A percentile compares a stretch with the other conserved stretches of the same genome.
These are phyloP conservation scores for Zoanthus sansibaricus DNA, from an alignment of 92 coral and sea anemone species.

Conservation along the genomic window DNA sequence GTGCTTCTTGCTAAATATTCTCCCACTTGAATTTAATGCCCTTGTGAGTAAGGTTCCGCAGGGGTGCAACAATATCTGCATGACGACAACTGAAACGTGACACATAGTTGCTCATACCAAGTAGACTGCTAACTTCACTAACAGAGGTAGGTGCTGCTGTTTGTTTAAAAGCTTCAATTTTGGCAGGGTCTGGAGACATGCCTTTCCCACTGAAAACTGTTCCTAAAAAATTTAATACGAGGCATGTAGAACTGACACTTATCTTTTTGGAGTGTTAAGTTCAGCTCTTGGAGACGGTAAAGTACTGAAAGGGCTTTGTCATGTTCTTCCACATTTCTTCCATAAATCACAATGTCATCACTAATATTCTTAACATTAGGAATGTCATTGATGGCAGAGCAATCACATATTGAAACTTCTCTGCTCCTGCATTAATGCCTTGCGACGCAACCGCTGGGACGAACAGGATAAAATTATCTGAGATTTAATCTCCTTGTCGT, in stretches of 20 bases:
- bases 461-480: conserved; percentile 48
- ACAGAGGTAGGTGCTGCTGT: neutral
- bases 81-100: neutral
- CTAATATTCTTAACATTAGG: neutral
- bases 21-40: neutral
- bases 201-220: neutral
- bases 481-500: conserved; percentile 59
- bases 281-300: neutral
- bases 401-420: too few relatives aligned
- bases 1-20: neutral
- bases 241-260: neutral
- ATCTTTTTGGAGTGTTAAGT: neutral
- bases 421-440: neutral
- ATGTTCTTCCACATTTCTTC: neutral
- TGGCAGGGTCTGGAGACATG: neutral
- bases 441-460: conserved; percentile 39
- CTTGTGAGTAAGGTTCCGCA: neutral
- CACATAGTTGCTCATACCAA: neutral
- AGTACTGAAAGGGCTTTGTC: neutral
- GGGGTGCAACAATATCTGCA: neutral
- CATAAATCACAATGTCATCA: neutral
- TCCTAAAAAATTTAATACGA: neutral
- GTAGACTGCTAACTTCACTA: neutral
- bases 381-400: too few relatives aligned
- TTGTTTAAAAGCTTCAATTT: neutral